phyloP scores from a whole-genome alignment of 1,140 invertebrate genomes.

The Lordiphosa clarofinis region DNA sequence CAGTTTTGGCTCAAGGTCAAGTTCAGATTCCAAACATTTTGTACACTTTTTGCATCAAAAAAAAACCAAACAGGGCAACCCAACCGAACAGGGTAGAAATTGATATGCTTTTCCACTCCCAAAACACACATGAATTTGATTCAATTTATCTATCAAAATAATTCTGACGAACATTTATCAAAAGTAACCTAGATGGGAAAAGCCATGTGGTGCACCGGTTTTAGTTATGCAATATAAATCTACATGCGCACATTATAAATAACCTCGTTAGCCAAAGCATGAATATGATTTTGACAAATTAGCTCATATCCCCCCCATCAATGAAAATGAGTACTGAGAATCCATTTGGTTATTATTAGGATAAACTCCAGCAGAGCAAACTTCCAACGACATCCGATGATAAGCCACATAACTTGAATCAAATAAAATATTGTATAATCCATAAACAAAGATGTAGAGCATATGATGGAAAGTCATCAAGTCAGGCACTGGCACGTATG shows the following conservation, averaged over 20 bases:
- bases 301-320: neutral
- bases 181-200: neutral
- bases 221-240: constrained; percentile 20
- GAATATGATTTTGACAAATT: constrained; percentile 40
- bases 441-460: constrained; percentile 16
- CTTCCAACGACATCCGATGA: neutral
- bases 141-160: constrained; percentile 6
- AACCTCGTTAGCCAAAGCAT: constrained; percentile 22
- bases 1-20: no score
- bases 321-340: constrained; percentile 6
- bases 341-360: constrained; percentile 28
- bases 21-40: no score
- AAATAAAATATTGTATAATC: constrained; percentile 25
- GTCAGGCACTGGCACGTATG: constrained; percentile 1
- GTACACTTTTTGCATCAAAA: no score
- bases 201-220: constrained; percentile 7
- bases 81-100: neutral
- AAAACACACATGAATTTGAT: constrained; percentile 2
- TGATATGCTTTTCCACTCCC: neutral
- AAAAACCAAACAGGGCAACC: neutral
- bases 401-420: constrained; percentile 20
- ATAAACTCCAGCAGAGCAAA: constrained; percentile 10
- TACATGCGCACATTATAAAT: constrained; percentile 25
- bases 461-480: constrained; percentile 28
- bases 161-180: constrained; percentile 8